These are phyloP conservation scores for Oscheius onirici DNA, from an alignment of 2,888 invertebrate genomes.

Conservation along the genomic window DNA sequence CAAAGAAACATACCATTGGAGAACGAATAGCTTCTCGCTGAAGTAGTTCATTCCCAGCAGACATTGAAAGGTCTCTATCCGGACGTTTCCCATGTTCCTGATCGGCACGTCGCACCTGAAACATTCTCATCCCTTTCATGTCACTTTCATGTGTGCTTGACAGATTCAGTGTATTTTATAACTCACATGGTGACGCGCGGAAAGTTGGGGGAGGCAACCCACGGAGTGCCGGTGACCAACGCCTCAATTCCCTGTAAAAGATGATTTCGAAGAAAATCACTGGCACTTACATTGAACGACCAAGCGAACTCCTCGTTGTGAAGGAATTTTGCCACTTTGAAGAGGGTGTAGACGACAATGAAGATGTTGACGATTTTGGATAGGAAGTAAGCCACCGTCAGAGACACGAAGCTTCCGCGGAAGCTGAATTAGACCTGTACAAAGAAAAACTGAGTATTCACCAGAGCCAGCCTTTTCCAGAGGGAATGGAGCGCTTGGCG, in stretches of 20 bases:
- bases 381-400: too few relatives aligned
- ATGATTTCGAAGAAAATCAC: too few relatives aligned
- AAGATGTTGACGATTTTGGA: too few relatives aligned
- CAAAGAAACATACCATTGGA: constrained; percentile 18
- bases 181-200: constrained; percentile 19
- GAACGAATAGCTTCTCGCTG: constrained; percentile 29
- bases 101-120: constrained; percentile 10
- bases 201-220: constrained; percentile 9
- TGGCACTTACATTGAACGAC: background rate
- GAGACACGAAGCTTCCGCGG: too few relatives aligned
- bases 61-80: constrained; percentile 19
- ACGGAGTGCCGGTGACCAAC: background rate
- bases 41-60: constrained; percentile 20
- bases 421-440: too few relatives aligned
- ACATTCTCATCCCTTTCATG: too few relatives aligned
- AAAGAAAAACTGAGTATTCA: too few relatives aligned
- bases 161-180: too few relatives aligned
- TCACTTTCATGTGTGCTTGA: too few relatives aligned
- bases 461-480: background rate
- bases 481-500: background rate
- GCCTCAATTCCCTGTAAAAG: constrained; percentile 13
- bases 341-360: too few relatives aligned
- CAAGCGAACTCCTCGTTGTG: background rate
- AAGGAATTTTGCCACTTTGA: constrained; percentile 1
- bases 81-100: constrained; percentile 7